Percentiles rank a stretch among this genome's conserved stretches.
Conservation (phyloP, 1,140 invertebrate genomes). For the Zeugodacus cucurbitae region DNA sequence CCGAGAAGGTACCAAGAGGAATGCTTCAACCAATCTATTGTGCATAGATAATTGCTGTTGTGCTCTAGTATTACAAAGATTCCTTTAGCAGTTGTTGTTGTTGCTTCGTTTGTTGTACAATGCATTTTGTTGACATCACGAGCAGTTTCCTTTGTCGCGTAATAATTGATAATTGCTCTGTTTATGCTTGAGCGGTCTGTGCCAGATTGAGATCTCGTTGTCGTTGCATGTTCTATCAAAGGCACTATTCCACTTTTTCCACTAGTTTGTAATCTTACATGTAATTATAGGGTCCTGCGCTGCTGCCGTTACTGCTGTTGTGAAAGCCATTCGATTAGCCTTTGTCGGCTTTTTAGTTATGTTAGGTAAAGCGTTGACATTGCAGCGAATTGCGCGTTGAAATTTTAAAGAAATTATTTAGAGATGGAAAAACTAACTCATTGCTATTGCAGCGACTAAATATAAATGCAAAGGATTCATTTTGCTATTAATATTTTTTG, state of each 20-base stretch:
- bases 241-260: constrained; percentile 2
- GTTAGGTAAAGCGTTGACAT: neutral
- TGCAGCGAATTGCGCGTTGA: neutral
- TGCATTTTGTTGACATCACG: constrained; percentile 17
- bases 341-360: neutral
- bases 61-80: neutral
- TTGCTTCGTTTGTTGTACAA: neutral
- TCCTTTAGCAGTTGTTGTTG: neutral
- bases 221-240: neutral
- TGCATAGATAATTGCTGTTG: constrained; percentile 22
- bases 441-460: neutral
- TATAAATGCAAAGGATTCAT: neutral
- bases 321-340: neutral
- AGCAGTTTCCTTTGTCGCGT: constrained; percentile 22
- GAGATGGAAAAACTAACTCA: neutral
- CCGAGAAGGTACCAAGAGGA: neutral
- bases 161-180: constrained; percentile 36
- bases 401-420: neutral
- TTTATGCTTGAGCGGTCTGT: neutral
- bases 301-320: neutral
- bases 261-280: neutral
- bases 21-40: neutral
- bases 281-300: neutral
- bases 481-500: too few species aligned
- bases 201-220: neutral